These are phyloP conservation scores for Diploptera punctata DNA, from an alignment of 2,888 invertebrate species.

Conservation along the genomic window DNA sequence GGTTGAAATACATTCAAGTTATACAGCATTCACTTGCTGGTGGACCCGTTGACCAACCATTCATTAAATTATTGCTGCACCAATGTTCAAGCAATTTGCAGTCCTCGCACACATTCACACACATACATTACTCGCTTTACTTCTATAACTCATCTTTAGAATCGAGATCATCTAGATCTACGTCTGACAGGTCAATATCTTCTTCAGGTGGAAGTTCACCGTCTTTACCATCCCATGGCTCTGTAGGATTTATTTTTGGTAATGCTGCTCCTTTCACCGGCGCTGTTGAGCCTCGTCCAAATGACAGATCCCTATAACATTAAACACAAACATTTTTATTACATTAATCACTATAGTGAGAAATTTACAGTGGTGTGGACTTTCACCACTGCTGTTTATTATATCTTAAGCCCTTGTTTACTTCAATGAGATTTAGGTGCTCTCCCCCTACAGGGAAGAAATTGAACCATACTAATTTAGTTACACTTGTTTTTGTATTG, in stretches of 20 bases:
- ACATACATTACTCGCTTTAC: not conserved
- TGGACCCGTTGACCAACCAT: too few species aligned
- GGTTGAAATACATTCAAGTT: too few species aligned
- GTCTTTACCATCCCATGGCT: slow-evolving; percentile 95
- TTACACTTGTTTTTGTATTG: too few species aligned
- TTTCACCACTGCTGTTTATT: too few species aligned
- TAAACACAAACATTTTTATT: slow-evolving; percentile 21
- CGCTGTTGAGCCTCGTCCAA: slow-evolving; percentile 90
- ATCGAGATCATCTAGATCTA: slow-evolving; percentile 69
- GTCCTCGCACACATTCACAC: not conserved
- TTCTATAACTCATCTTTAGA: slow-evolving; percentile 41
- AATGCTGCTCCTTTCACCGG: slow-evolving; percentile 83
- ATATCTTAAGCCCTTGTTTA: too few species aligned
- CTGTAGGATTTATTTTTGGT: slow-evolving; percentile 70
- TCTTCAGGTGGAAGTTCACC: slow-evolving; percentile 86
- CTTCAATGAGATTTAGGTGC: too few species aligned
- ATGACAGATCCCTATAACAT: slow-evolving; percentile 80
- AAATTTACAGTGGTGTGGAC: too few species aligned
- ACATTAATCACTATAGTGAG: too few species aligned
- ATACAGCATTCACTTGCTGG: too few species aligned
- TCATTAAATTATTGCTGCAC: not conserved
- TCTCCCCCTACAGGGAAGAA: too few species aligned
- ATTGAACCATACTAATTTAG: too few species aligned
- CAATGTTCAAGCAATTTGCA: not conserved
- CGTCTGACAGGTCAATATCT: slow-evolving; percentile 90